Percentiles rank a stretch among this genome's conserved stretches.
phyloP scores from a whole-genome alignment of 2,797 vertebrate genomes.

The Menidia menidia region DNA sequence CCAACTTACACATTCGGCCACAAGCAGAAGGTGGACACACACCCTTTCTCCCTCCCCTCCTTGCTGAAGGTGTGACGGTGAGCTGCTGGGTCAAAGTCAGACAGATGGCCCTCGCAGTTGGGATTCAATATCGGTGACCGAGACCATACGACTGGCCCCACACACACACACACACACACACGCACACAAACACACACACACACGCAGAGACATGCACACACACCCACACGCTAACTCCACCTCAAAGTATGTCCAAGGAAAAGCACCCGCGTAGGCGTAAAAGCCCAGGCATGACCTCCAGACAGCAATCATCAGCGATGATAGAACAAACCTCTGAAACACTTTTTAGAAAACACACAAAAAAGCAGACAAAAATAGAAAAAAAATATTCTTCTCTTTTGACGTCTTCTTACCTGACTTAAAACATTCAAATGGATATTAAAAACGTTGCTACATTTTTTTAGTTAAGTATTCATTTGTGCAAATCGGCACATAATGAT shows the following conservation, averaged over 20 bases:
- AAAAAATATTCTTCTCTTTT: background rate
- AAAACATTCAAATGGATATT: too few relatives aligned
- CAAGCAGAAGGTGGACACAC: conserved; percentile 10
- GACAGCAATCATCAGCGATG: conserved; percentile 35
- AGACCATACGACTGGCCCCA: conserved; percentile 31
- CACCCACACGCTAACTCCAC: conserved; percentile 21
- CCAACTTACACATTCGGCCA: background rate
- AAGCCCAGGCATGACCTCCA: conserved; percentile 52
- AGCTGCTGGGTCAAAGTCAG: conserved; percentile 75
- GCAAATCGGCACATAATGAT: background rate
- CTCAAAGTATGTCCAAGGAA: conserved; percentile 13
- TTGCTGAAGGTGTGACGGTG: conserved; percentile 68
- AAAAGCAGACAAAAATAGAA: background rate
- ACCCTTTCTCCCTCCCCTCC: conserved; percentile 29
- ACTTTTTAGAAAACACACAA: conserved; percentile 1
- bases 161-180: conserved; percentile 33
- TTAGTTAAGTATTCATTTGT: background rate
- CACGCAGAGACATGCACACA: conserved; percentile 25
- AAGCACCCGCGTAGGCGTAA: conserved; percentile 19
- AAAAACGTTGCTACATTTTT: background rate
- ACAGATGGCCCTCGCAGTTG: conserved; percentile 79
- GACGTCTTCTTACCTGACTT: too few relatives aligned
- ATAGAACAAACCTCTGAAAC: conserved; percentile 10
- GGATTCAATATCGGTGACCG: conserved; percentile 68
- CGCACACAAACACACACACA: conserved; percentile 27